Percentiles rank a stretch among this genome's conserved stretches.
Evolutionary conservation across 2,888 invertebrate species (phyloP).

Genomic region (Antitype chi): DNA sequence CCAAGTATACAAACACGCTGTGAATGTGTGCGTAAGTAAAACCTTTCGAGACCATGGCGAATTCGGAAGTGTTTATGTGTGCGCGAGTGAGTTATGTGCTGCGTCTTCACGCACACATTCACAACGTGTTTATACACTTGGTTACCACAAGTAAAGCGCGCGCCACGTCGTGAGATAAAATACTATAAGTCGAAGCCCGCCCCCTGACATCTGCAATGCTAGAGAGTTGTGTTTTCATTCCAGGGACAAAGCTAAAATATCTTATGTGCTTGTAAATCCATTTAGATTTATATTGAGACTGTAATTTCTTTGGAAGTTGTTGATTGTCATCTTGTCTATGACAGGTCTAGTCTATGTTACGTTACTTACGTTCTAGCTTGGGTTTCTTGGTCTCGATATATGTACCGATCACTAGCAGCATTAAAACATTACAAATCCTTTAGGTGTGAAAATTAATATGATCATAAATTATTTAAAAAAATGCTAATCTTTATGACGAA

Average conservation of each 20-base stretch:
- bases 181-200: neutral
- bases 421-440: conserved; percentile 59
- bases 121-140: no score
- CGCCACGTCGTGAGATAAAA: no score
- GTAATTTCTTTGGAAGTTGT: neutral
- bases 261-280: neutral
- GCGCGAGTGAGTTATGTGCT: no score
- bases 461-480: neutral
- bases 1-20: no score
- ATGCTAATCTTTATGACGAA: neutral
- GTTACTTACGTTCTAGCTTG: conserved; percentile 85
- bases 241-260: neutral
- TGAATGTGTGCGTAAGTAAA: no score
- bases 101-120: no score
- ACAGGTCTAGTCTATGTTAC: conserved; percentile 12
- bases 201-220: neutral
- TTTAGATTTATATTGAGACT: neutral
- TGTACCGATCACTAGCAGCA: conserved; percentile 86
- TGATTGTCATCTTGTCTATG: conserved; percentile 26
- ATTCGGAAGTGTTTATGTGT: no score
- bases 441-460: conserved; percentile 20
- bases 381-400: conserved; percentile 83
- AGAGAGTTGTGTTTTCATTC: neutral
- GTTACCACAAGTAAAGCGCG: no score
- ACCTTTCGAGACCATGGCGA: no score